Evolutionary conservation across 2,888 invertebrate species (phyloP).

Genomic region (Nemoura dubitans): DNA sequence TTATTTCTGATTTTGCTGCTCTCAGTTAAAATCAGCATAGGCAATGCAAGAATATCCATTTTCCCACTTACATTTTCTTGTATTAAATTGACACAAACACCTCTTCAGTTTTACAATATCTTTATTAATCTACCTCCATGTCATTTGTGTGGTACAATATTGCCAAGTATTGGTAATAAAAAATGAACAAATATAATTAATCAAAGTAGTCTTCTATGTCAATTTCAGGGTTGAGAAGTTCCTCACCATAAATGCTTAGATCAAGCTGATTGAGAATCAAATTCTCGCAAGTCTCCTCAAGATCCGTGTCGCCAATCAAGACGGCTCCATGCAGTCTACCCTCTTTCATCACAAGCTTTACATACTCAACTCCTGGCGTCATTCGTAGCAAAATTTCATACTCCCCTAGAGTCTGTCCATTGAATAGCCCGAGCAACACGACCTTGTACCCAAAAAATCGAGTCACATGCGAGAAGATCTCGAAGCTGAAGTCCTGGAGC

Average conservation of each 20-base stretch:
- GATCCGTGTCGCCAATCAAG: constrained; percentile 94
- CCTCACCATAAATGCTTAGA: constrained; percentile 86
- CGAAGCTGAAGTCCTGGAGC: constrained; percentile 94
- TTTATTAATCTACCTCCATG: no score
- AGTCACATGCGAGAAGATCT: constrained; percentile 96
- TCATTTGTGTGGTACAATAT: no score
- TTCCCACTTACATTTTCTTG: no score
- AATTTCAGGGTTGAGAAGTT: constrained; percentile 92
- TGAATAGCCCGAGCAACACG: constrained; percentile 88
- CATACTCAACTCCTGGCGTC: constrained; percentile 81
- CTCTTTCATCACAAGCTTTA: constrained; percentile 87
- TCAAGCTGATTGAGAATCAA: constrained; percentile 94
- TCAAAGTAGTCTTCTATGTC: constrained; percentile 99
- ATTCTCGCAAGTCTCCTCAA: constrained; percentile 98
- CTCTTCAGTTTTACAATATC: no score
- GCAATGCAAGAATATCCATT: no score
- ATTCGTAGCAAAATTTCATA: constrained; percentile 88
- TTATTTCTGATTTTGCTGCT: no score
- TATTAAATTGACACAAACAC: no score
- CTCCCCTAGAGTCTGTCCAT: constrained; percentile 83
- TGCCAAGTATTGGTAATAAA: no score
- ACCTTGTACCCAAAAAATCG: constrained; percentile 94
- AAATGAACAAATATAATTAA: constrained; percentile 59
- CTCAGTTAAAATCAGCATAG: no score
- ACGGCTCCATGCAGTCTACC: constrained; percentile 92